Evolutionary conservation across 2,797 vertebrate species (phyloP), one percentile per base, ranked within the genome.

Genomic region (Ibycter americanus): DNA sequence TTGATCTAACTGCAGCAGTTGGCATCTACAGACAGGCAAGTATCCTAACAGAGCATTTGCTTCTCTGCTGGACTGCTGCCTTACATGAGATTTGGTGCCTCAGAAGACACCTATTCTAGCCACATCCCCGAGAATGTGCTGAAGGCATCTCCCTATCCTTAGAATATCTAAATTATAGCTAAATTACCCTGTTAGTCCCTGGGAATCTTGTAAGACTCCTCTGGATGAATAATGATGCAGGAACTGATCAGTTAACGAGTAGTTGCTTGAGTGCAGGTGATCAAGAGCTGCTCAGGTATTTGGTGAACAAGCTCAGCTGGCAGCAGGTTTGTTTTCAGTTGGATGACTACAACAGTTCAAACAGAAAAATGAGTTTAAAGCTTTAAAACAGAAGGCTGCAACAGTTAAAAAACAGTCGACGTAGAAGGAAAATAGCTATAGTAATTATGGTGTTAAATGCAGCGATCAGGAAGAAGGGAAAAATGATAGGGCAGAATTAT

Each of bases 281-380:
- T n/a, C 11, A n/a, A 19, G 83, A 63, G 63, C 49, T 19, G 29
- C 44, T 87, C 20, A 2, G 36, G 46, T 61, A 3, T 40, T 51
- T 18, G 42, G 25, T 18, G 66, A 44, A 26, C 15, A 17, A 76
- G 19, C 40, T 11, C 91, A 23, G 5, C 7, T 6, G 19, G 40
- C 36, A 16, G 36, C 11, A 3, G 65, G 25, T 54, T 77, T 59
- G 23, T 20, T n/a, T 55, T 56, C 31, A 5, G 6, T 25, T 4
- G 2, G 26, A 29, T 11, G 20, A 7, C 42, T 26, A 2, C 0
- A 1, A 9, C 6, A 16, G 44, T 51, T 61, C 1, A 2, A 20
- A 25, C 6, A 19, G 46, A 23, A 58, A 71, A 81, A 15, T 15
- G 36, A 3, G 16, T 38, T 84, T 15, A 38, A 81, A 56, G 46